A percentile compares a stretch with the other conserved stretches of the same genome.
These are phyloP conservation scores for Dasyprocta punctata DNA, from an alignment of 2,113 vertebrate species.

Conservation along the genomic window DNA sequence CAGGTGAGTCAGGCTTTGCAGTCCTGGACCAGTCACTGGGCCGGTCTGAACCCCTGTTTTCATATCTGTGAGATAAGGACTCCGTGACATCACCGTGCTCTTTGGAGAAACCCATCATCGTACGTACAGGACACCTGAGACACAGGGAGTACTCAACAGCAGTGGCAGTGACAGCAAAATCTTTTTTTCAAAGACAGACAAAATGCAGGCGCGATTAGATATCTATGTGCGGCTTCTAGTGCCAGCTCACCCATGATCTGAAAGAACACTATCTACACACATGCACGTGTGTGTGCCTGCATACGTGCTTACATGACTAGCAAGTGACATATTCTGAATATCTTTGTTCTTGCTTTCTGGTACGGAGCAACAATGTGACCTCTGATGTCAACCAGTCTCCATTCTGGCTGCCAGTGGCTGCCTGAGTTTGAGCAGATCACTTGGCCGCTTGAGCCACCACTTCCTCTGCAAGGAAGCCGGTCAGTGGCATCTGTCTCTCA, in stretches of 20 bases:
- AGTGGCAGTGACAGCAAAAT: not conserved
- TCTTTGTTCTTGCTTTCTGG: not conserved
- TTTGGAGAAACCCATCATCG: not conserved
- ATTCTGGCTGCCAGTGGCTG: not conserved
- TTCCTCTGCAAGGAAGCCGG: not conserved
- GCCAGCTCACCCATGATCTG: not conserved
- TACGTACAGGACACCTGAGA: not conserved
- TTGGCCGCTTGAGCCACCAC: no score
- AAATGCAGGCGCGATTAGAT: not conserved
- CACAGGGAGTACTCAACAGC: fast-evolving
- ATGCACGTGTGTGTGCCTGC: not conserved
- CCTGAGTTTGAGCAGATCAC: not conserved
- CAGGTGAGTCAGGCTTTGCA: not conserved
- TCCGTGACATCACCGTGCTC: fast-evolving
- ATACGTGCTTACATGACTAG: fast-evolving
- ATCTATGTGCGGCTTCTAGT: not conserved
- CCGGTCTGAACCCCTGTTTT: not conserved
- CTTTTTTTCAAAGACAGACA: not conserved
- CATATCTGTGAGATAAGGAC: not conserved
- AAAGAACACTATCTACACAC: fast-evolving
- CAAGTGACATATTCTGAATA: not conserved
- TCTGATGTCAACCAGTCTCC: not conserved
- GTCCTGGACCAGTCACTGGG: not conserved
- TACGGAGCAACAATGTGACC: not conserved
- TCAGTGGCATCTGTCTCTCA: not conserved